Conservation (phyloP, 30 jellyfish, hydroid and myxozoan genomes). For the Cassiopea andromeda region DNA sequence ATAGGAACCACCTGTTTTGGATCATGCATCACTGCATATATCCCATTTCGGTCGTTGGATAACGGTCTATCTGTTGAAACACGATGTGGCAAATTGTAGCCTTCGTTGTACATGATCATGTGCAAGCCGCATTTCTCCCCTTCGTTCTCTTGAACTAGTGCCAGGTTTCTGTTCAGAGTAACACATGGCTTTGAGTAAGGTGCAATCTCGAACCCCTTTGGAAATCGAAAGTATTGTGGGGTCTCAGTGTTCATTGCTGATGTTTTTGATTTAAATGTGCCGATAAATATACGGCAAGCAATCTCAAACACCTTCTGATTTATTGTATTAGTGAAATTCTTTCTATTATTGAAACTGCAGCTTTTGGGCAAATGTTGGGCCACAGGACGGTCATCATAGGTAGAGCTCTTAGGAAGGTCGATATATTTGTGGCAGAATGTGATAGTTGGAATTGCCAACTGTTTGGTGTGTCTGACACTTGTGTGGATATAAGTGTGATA, state of each 20-base stretch:
- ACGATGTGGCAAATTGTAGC: too few relatives aligned
- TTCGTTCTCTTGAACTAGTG: not conserved
- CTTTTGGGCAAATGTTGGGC: conserved; percentile 21
- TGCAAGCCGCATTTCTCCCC: too few relatives aligned
- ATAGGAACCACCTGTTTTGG: not conserved
- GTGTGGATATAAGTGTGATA: not conserved
- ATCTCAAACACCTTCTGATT: not conserved
- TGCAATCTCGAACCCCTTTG: conserved; percentile 9
- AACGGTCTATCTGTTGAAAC: not conserved
- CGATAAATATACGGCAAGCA: conserved; percentile 34
- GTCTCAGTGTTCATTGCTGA: not conserved
- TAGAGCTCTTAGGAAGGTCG: not conserved
- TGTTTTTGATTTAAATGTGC: not conserved
- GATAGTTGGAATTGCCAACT: not conserved
- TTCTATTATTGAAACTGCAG: not conserved
- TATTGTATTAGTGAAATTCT: not conserved
- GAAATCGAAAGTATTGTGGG: conserved; percentile 9
- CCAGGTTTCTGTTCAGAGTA: conserved; percentile 31
- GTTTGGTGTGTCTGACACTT: conserved; percentile 30
- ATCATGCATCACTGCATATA: conserved; percentile 26
- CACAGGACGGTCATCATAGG: not conserved
- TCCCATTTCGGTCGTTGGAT: not conserved
- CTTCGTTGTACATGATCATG: not conserved
- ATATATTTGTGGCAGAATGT: not conserved
- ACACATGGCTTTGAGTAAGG: conserved; percentile 16